Conservation (phyloP, 2,113 vertebrate genomes). For the Spea multiplicata region DNA sequence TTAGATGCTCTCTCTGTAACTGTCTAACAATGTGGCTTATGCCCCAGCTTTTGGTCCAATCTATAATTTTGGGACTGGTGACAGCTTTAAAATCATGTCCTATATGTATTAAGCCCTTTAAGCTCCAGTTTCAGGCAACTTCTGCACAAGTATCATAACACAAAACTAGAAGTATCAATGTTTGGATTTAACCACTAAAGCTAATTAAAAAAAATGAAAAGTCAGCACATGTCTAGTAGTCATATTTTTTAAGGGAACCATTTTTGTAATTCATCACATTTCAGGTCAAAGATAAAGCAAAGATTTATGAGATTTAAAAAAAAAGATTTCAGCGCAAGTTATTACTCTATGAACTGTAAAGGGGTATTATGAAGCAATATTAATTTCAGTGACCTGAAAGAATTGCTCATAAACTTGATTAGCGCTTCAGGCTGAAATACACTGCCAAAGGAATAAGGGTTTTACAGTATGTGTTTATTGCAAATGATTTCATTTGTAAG, state of each 20-base stretch:
- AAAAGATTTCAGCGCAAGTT: background rate
- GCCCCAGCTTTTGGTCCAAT: no score
- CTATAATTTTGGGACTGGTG: no score
- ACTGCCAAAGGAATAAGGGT: constrained; percentile 22
- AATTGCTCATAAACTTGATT: constrained; percentile 31
- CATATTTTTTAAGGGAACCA: background rate
- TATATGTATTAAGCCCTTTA: no score
- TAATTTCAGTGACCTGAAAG: constrained; percentile 36
- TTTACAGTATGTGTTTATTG: constrained; percentile 12
- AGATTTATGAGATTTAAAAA: background rate
- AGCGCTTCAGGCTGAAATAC: constrained; percentile 18
- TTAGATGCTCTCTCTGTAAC: no score
- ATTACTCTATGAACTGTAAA: background rate
- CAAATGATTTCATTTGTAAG: constrained; percentile 1
- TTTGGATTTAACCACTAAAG: background rate
- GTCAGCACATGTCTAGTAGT: background rate
- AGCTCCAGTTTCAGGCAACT: no score
- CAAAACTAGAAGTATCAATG: no score
- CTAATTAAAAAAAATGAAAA: background rate
- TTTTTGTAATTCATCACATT: background rate
- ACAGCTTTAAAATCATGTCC: no score
- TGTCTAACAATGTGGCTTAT: no score
- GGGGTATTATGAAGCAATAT: constrained; percentile 18
- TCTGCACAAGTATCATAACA: no score
- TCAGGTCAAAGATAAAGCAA: background rate